These are phyloP conservation scores for Trachymyrmex septentrionalis DNA, from an alignment of 1,140 invertebrate genomes.

Conservation along the genomic window DNA sequence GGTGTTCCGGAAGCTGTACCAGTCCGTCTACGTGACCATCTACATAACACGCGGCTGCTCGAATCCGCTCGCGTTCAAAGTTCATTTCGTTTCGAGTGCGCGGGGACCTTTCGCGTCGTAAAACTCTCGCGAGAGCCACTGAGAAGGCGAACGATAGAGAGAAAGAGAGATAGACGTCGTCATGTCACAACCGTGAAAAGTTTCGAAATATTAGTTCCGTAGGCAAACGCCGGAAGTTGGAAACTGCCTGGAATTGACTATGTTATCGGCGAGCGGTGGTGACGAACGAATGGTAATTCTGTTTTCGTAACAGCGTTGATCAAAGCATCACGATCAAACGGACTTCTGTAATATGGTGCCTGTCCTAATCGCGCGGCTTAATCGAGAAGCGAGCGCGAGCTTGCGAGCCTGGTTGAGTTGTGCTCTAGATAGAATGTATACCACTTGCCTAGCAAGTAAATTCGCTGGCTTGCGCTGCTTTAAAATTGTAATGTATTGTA, in stretches of 20 bases:
- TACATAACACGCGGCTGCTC: conserved; percentile 76
- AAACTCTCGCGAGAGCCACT: conserved; percentile 58
- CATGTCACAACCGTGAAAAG: conserved; percentile 62
- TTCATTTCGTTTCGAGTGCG: conserved; percentile 53
- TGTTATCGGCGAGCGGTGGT: conserved; percentile 31
- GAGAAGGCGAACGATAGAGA: not conserved
- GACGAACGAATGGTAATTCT: conserved; percentile 51
- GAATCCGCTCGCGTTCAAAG: conserved; percentile 64
- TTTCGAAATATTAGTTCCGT: conserved; percentile 71
- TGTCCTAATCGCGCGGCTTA: conserved; percentile 56
- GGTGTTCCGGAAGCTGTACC: conserved; percentile 69
- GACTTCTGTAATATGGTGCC: conserved; percentile 61
- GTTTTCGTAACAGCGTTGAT: conserved; percentile 59
- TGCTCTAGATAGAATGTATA: not conserved
- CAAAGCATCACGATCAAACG: conserved; percentile 61
- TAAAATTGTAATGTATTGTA: conserved; percentile 65
- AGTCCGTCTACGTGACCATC: conserved; percentile 62
- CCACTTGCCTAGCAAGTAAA: conserved; percentile 11
- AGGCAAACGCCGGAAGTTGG: conserved; percentile 64
- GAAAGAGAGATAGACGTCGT: conserved; percentile 11
- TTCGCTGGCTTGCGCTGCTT: conserved; percentile 19
- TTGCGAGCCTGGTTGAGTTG: conserved; percentile 2
- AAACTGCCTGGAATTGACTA: conserved; percentile 57
- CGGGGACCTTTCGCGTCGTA: conserved; percentile 53
- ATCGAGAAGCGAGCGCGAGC: conserved; percentile 51